Base-by-base conservation (phyloP, 2,888 invertebrate genomes). In the Drosophila fulvimacula region DNA sequence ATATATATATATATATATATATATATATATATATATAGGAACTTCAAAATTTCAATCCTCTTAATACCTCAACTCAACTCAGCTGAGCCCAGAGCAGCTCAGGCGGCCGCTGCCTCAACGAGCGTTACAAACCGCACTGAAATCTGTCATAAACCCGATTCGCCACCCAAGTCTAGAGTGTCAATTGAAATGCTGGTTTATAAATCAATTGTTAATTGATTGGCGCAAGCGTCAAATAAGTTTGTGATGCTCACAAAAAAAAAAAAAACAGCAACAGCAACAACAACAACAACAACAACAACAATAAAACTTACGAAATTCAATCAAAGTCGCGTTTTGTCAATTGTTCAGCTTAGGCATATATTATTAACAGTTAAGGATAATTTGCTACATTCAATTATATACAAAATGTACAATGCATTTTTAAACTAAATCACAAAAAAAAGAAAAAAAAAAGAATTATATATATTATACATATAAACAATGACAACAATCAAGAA, bases 371-470 rank as follows among this genome's bases (percentile, higher is more conserved):
- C 68, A 83, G 57, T 78, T 72, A 82, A 62, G 76, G 68, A 48
- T 79, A 81, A 72, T 81, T 72, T 34, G 64, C 80, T 82, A 82
- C 68, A 79, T 70, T 80, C 68, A 74, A 74, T 66, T 79, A 80
- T 80, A 81, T 84, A 84, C 82, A 82, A 69, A 78, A 81, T 82
- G 69, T 79, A 84, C 79, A 78, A 65, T 57, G 55, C 67, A 60
- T 44, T 59, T 52, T 27, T 61, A 68, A 34, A 17, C 27, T 57
- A 57, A 36, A 46, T 19, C 3, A 32, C 24, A 56, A 46, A 39
- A 41, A 27, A 36, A 49, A 32, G 46, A 17, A 64, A 58, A 39
- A 38, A 60, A 58, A 42, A 41, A 57, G 24, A 44, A 38, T 38
- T 42, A 42, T 21, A 21, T 9, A 58, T 60, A 61, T 56, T 3